Evolutionary conservation across 2,113 vertebrate species (phyloP).

Genomic region (Phalacrocorax brasilianus): DNA sequence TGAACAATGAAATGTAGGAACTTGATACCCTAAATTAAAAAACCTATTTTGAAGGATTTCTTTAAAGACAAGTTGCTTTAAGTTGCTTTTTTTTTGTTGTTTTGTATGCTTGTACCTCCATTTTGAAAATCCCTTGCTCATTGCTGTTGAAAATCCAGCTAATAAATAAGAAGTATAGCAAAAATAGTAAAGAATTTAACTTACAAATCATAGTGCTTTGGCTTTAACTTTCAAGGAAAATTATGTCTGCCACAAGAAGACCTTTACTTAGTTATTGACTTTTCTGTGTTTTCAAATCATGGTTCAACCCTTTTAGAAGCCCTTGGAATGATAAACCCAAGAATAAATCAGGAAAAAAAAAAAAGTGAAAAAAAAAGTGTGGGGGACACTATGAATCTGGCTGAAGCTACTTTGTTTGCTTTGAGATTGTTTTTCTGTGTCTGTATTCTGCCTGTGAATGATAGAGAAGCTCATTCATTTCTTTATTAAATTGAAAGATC

Average conservation of each 20-base stretch:
- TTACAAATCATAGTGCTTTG: conserved; percentile 16
- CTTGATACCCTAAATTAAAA: neutral
- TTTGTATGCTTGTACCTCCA: conserved; percentile 5
- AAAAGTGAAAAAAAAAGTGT: neutral
- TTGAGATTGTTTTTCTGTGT: neutral
- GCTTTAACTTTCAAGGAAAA: conserved; percentile 56
- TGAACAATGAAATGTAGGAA: neutral
- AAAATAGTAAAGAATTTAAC: conserved; percentile 46
- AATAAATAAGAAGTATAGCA: conserved; percentile 4
- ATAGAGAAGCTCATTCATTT: neutral
- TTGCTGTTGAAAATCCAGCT: conserved; percentile 31
- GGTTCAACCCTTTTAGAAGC: conserved; percentile 11
- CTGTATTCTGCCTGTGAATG: neutral
- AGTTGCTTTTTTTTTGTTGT: neutral
- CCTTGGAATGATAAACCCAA: conserved; percentile 32
- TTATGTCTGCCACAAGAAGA: neutral
- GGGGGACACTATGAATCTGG: neutral
- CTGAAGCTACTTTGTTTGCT: neutral
- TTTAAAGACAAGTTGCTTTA: neutral
- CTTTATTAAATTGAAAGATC: neutral
- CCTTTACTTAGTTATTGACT: conserved; percentile 41
- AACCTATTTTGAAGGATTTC: neutral
- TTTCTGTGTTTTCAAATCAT: conserved; percentile 19
- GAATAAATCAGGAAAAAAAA: conserved; percentile 47
- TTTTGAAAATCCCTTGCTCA: conserved; percentile 25